A percentile compares a stretch with the other conserved stretches of the same genome.
Conservation (phyloP, 64 coral and sea anemone genomes). For the Trachythela sp. region DNA sequence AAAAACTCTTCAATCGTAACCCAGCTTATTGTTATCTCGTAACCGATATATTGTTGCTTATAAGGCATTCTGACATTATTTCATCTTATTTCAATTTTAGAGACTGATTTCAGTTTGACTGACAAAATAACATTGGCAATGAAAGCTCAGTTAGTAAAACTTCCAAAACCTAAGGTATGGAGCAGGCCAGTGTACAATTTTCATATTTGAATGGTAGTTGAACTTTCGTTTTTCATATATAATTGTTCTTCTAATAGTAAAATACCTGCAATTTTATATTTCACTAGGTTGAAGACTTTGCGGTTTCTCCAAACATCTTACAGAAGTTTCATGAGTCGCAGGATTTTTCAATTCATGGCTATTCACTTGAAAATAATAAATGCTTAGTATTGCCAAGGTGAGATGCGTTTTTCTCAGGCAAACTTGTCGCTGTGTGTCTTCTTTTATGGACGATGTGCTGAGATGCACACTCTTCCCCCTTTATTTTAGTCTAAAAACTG, state of each 20-base stretch:
- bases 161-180: neutral
- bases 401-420: neutral
- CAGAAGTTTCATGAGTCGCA: neutral
- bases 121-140: neutral
- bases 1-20: too few relatives aligned
- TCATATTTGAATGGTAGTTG: neutral
- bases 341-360: neutral
- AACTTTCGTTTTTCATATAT: neutral
- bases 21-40: too few relatives aligned
- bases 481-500: conserved; percentile 3
- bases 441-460: too few relatives aligned
- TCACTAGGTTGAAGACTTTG: neutral
- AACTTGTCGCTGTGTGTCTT: neutral
- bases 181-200: neutral
- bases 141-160: neutral
- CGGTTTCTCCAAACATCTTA: conserved; percentile 3
- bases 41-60: too few relatives aligned
- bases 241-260: neutral
- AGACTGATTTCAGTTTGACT: neutral
- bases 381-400: neutral
- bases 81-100: neutral
- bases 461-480: neutral
- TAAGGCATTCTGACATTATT: too few relatives aligned
- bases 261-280: neutral
- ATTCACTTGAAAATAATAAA: conserved; percentile 14